These are phyloP conservation scores for Agrotis segetum DNA, from an alignment of 2,888 invertebrate genomes.

Conservation along the genomic window DNA sequence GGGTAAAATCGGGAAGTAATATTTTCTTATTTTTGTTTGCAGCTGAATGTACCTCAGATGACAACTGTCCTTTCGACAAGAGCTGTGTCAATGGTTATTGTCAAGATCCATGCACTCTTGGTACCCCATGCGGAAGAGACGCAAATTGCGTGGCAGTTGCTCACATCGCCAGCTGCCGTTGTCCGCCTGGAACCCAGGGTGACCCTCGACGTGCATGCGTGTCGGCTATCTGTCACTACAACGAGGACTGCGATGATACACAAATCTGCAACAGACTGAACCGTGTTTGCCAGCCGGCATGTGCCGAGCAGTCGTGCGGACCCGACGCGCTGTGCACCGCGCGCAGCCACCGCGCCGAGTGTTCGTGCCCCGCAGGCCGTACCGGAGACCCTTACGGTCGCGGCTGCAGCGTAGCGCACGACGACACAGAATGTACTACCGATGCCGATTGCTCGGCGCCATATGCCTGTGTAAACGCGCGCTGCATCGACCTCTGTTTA, in stretches of 20 bases:
- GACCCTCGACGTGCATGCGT: constrained; percentile 96
- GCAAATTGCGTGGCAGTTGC: constrained; percentile 94
- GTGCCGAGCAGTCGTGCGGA: constrained; percentile 95
- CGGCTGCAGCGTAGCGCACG: constrained; percentile 81
- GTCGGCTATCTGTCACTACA: constrained; percentile 95
- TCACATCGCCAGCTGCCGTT: constrained; percentile 95
- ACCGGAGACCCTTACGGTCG: constrained; percentile 94
- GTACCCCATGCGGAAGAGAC: constrained; percentile 94
- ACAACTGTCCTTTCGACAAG: constrained; percentile 96
- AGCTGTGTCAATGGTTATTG: constrained; percentile 95
- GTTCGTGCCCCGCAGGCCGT: constrained; percentile 94
- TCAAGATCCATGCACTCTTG: constrained; percentile 94
- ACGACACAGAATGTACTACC: constrained; percentile 92
- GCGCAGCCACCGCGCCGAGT: constrained; percentile 94
- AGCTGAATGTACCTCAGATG: constrained; percentile 95
- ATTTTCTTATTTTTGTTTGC: constrained; percentile 67
- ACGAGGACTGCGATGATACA: constrained; percentile 96
- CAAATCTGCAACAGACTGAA: constrained; percentile 96
- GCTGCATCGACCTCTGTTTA: constrained; percentile 95
- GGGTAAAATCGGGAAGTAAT: constrained; percentile 32
- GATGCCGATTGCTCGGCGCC: constrained; percentile 95
- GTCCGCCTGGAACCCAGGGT: constrained; percentile 96
- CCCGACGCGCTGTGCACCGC: constrained; percentile 94
- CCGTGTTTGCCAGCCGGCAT: constrained; percentile 95
- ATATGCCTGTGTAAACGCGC: constrained; percentile 94